Evolutionary conservation across 2,888 invertebrate genomes (phyloP).

Genomic region (Thumatha senex): DNA sequence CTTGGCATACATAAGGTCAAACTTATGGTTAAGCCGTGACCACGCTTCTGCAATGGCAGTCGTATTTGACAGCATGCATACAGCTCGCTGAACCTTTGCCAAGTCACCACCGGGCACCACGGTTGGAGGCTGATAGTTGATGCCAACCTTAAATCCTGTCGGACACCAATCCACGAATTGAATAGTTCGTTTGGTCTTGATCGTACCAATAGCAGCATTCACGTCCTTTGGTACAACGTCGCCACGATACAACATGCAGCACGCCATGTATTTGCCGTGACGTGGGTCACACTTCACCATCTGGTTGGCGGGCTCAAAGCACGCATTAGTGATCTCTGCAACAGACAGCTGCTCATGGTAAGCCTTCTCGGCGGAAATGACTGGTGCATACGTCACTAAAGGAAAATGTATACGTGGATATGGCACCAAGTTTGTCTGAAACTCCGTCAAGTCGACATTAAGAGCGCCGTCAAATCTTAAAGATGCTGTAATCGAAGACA

Average conservation of each 20-base stretch:
- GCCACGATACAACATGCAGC: conserved; percentile 96
- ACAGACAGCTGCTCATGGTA: conserved; percentile 96
- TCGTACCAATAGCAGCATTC: conserved; percentile 95
- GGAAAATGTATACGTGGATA: conserved; percentile 98
- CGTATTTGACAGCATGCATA: conserved; percentile 98
- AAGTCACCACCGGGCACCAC: conserved; percentile 96
- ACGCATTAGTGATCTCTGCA: conserved; percentile 96
- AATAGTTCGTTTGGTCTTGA: conserved; percentile 96
- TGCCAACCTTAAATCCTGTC: conserved; percentile 90
- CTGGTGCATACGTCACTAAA: conserved; percentile 94
- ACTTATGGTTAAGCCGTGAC: conserved; percentile 97
- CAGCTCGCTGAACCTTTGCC: conserved; percentile 96
- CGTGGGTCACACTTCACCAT: conserved; percentile 97
- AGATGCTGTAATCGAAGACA: conserved; percentile 95
- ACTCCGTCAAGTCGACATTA: conserved; percentile 96
- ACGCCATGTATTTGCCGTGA: conserved; percentile 97
- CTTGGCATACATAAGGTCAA: conserved; percentile 98
- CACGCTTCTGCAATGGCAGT: conserved; percentile 99
- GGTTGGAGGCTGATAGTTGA: conserved; percentile 94
- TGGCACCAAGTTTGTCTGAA: conserved; percentile 96
- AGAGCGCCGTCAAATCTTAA: conserved; percentile 95
- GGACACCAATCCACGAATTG: conserved; percentile 98
- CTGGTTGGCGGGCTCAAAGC: conserved; percentile 97
- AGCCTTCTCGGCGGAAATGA: conserved; percentile 96
- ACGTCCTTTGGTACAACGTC: conserved; percentile 98